These are phyloP conservation scores for Onthophagus taurus DNA, from an alignment of 1,140 invertebrate genomes.

Conservation along the genomic window DNA sequence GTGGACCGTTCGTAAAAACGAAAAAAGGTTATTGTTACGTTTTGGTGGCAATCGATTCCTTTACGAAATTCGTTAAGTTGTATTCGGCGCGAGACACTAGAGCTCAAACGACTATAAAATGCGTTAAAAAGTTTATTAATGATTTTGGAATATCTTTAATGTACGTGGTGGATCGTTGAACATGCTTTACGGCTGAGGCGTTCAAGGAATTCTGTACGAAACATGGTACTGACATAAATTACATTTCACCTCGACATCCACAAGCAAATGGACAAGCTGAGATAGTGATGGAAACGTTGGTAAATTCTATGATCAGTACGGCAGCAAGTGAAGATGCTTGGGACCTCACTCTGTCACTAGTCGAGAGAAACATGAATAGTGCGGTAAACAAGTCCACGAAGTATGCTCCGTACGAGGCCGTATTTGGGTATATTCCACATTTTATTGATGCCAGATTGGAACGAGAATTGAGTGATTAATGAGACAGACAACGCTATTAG, in stretches of 20 bases:
- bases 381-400: too few relatives aligned
- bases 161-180: slow-evolving; percentile 32
- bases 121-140: not conserved
- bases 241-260: slow-evolving; percentile 28
- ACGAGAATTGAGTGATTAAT: too few relatives aligned
- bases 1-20: slow-evolving; percentile 28
- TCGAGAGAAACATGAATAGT: too few relatives aligned
- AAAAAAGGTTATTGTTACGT: slow-evolving; percentile 23
- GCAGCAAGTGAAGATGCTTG: too few relatives aligned
- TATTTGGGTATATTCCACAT: too few relatives aligned
- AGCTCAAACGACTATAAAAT: not conserved
- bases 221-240: slow-evolving; percentile 23
- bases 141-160: slow-evolving; percentile 25
- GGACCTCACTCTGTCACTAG: too few relatives aligned
- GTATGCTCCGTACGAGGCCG: too few relatives aligned
- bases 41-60: slow-evolving; percentile 33
- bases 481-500: too few relatives aligned
- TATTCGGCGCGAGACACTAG: not conserved
- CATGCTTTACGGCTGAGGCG: slow-evolving; percentile 26
- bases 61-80: slow-evolving; percentile 25
- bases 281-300: slow-evolving; percentile 5
- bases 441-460: too few relatives aligned
- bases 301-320: too few relatives aligned
- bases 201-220: slow-evolving; percentile 24
- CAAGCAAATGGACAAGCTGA: slow-evolving; percentile 27